Base-by-base conservation (phyloP, 2,113 vertebrate genomes). In the Pao palembangensis region DNA sequence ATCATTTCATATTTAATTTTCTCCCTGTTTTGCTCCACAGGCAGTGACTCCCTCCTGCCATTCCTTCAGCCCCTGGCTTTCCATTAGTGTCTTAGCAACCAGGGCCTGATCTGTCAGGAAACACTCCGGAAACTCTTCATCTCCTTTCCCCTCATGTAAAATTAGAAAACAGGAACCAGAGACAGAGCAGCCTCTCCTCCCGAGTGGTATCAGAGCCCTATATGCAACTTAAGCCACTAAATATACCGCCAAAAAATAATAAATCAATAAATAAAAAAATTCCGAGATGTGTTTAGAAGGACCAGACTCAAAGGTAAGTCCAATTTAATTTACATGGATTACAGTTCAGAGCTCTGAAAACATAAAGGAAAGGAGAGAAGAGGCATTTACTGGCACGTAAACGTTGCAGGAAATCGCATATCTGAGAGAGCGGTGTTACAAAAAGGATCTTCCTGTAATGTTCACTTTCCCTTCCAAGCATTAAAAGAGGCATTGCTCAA, bases 21-120 rank as follows among this genome's bases (percentile, higher is more conserved):
- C n/a, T 50, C 23, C 20, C 50, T 61, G 20, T 59, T 43, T n/a
- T 38, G 58, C 42, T 56, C 38, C 55, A 42, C 58, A 25, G 67
- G 61, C 16, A 55, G 62, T 87, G 79, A 86, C 72, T 86, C 76
- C 82, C 51, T 67, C 48, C 58, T 60, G 56, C 58, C 71, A 75
- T 83, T 79, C 65, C 69, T 79, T 55, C 53, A 69, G 68, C 76
- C 60, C 46, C 44, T 62, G 59, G 57, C 59, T 84, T 78, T 82
- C 71, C 79, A 85, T 83, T 75, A 81, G 73, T 81, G 53, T 78
- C 83, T 61, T 82, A 74, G 81, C 80, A 84, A 85, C 85, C 34
- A n/a, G 28, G 46, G 65, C 50, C 71, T 59, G 62, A 76, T 86
- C 75, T 69, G 65, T 55, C 41, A 68, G 71, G 73, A 82, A 4